Percentiles rank a stretch among this genome's conserved stretches.
Evolutionary conservation across 2,888 invertebrate species (phyloP).

Genomic region (Oithona nana): DNA sequence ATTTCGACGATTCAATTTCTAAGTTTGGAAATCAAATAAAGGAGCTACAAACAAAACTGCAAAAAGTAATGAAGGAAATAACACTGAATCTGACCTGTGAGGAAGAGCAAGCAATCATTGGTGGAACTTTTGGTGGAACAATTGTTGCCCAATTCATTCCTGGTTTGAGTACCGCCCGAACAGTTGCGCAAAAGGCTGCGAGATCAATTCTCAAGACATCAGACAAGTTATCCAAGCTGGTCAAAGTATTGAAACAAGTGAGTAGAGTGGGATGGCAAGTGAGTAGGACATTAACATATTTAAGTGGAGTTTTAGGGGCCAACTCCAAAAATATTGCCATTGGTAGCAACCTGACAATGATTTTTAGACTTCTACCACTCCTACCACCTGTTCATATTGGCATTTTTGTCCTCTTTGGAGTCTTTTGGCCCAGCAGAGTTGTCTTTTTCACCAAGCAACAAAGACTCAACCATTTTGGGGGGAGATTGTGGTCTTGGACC

Average conservation of each 20-base stretch:
- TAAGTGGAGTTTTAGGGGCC: neutral
- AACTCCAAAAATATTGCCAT: slow-evolving; percentile 7
- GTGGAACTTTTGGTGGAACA: neutral
- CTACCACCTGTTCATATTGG: slow-evolving; percentile 15
- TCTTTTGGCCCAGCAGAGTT: slow-evolving; percentile 16
- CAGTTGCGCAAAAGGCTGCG: neutral
- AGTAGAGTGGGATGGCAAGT: slow-evolving; percentile 9
- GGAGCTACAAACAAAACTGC: neutral
- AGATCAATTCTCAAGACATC: neutral
- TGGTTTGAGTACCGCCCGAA: neutral
- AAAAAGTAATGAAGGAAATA: slow-evolving; percentile 1
- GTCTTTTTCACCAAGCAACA: slow-evolving; percentile 11
- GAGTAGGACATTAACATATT: neutral
- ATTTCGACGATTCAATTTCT: neutral
- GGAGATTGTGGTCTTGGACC: slow-evolving; percentile 7
- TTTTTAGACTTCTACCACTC: slow-evolving; percentile 12
- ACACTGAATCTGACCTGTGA: slow-evolving; percentile 7
- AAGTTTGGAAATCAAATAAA: neutral
- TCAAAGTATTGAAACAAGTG: neutral
- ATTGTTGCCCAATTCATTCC: slow-evolving; percentile 10
- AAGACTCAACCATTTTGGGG: neutral
- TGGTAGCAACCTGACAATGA: neutral
- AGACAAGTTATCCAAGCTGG: slow-evolving; percentile 10
- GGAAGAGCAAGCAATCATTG: slow-evolving; percentile 1
- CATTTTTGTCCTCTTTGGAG: slow-evolving; percentile 10